Conservation (phyloP, 2,113 vertebrate species). For the Pseudolaguvia tuberculata region DNA sequence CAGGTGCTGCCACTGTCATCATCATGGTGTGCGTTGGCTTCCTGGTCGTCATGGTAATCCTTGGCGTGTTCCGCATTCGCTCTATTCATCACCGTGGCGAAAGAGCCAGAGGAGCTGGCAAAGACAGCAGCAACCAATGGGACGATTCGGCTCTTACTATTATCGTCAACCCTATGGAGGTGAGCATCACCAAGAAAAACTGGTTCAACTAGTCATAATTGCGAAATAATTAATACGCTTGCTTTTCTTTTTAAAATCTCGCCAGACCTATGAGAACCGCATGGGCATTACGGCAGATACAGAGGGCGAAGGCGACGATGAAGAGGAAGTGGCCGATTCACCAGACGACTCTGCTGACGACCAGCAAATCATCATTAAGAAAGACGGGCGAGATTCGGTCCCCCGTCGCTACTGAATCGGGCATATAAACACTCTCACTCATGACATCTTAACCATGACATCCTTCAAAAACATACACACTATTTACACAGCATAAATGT, state of each 20-base stretch:
- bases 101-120: constrained; percentile 61
- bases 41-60: constrained; percentile 93
- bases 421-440: background rate
- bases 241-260: background rate
- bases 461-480: constrained; percentile 47
- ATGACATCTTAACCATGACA: constrained; percentile 7
- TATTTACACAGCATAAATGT: constrained; percentile 53
- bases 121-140: constrained; percentile 86
- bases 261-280: constrained; percentile 70
- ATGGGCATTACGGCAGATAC: constrained; percentile 65
- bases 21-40: constrained; percentile 97
- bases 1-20: constrained; percentile 91
- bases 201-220: background rate
- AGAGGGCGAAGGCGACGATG: constrained; percentile 68
- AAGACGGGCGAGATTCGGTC: constrained; percentile 66
- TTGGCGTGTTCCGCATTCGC: constrained; percentile 91
- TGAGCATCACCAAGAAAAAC: constrained; percentile 52
- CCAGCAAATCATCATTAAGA: constrained; percentile 81
- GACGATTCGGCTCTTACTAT: constrained; percentile 96
- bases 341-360: constrained; percentile 74
- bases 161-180: constrained; percentile 98
- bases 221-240: background rate
- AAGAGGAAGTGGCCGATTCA: constrained; percentile 82
- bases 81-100: constrained; percentile 82
- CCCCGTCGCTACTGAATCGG: constrained; percentile 75